A percentile compares a stretch with the other conserved stretches of the same genome.
These are phyloP conservation scores for Protonibea diacanthus DNA, from an alignment of 2,797 vertebrate species.

Conservation along the genomic window DNA sequence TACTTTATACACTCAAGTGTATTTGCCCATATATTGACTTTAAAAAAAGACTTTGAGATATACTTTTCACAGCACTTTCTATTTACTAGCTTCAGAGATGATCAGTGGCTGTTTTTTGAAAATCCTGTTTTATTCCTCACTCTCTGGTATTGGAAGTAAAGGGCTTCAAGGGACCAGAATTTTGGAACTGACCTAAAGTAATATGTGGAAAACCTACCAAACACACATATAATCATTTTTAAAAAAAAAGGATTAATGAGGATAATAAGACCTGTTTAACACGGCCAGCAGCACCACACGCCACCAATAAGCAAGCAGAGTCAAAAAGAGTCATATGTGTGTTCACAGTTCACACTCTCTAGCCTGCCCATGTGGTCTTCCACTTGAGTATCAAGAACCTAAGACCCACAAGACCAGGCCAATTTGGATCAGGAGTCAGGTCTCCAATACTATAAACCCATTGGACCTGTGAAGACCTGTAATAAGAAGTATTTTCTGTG, in stretches of 20 bases:
- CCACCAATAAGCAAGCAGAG: neutral
- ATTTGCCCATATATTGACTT: neutral
- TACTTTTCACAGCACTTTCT: neutral
- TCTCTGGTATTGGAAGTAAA: neutral
- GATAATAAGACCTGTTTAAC: slow-evolving; percentile 1
- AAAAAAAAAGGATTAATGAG: too few relatives aligned
- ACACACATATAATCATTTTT: neutral
- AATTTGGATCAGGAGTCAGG: neutral
- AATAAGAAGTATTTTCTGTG: slow-evolving; percentile 14
- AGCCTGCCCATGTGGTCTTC: neutral
- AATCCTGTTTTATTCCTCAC: neutral
- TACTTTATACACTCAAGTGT: neutral
- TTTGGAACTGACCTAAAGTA: neutral
- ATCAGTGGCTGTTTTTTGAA: neutral
- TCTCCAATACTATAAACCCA: neutral
- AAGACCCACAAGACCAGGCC: neutral
- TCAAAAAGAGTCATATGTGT: neutral
- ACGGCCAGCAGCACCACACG: neutral
- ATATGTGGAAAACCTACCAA: neutral
- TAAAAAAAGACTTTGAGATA: neutral
- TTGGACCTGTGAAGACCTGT: slow-evolving; percentile 13
- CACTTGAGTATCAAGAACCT: neutral
- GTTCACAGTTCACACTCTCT: neutral
- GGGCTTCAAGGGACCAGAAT: neutral
- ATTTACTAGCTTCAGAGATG: neutral